Base-by-base conservation (phyloP, 2,888 invertebrate genomes). In the Caenorhabditis becei region DNA sequence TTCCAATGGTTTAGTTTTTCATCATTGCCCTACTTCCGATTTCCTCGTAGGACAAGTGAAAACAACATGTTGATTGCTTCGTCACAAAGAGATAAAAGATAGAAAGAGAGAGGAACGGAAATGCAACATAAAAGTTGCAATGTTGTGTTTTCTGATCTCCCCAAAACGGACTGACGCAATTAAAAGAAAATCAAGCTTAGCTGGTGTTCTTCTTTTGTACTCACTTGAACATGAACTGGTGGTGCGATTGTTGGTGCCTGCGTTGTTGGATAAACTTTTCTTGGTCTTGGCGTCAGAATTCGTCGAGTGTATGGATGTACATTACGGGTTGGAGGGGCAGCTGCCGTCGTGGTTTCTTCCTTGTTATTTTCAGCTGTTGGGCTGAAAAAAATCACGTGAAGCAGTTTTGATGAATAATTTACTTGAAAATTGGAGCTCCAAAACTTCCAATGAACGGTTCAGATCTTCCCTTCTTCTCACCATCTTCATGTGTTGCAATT, bases 401-500 rank as follows among this genome's bases (percentile, higher is more conserved):
- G n/a, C n/a, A n/a, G n/a, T n/a, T n/a, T n/a, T n/a, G n/a, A 37
- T 0, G 24, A 67, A 62, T 7, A 56, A 51, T 47, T 75, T 8
- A 80, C 81, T 82, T 69, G 61, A 77, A 82, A 28, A 85, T 85
- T 23, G 84, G 63, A 14, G 84, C 84, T 41, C 84, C 84, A 24
- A 85, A 85, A 72, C 83, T 85, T 61, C 84, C 83, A 47, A 79
- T 79, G 20, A 83, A 82, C 24, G 77, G 77, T 24, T 82, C 82
- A 1, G 51, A 53, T 35, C 74, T 54, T 18, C 65, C 51, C 16
- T 66, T 71, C 47, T 72, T 72, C 1, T 72, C 79, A 4, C 47
- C 56, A 26, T 77, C 69, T 62, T 74, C 82, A 49, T 78, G 82
- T 20, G 56, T 56, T 23, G 24, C 70, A n/a, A 82, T 53, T 41